A percentile compares a stretch with the other conserved stretches of the same genome.
These are phyloP conservation scores for Epinephelus malabaricus DNA, from an alignment of 2,797 vertebrate genomes.

Conservation along the genomic window DNA sequence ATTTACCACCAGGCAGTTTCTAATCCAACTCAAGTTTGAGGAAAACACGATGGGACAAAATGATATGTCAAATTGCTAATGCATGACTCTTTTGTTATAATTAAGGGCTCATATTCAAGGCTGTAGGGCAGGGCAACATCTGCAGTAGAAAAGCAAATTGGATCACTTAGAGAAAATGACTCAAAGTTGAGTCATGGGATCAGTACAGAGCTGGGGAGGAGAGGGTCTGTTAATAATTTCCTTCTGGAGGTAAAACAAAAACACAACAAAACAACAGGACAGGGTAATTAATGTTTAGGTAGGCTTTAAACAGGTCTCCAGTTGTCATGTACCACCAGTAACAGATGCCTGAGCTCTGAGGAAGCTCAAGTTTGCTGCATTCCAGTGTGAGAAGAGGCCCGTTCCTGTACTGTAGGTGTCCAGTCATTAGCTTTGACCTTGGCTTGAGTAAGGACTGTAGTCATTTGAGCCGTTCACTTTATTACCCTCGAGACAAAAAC, in stretches of 20 bases:
- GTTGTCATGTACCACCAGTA: slow-evolving; percentile 63
- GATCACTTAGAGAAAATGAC: slow-evolving; percentile 69
- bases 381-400: slow-evolving; percentile 51
- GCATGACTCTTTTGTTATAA: slow-evolving; percentile 22
- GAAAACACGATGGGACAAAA: slow-evolving; percentile 37
- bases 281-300: slow-evolving; percentile 78
- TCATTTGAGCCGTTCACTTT: slow-evolving; percentile 53
- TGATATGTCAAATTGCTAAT: slow-evolving; percentile 7
- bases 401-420: slow-evolving; percentile 45
- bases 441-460: slow-evolving; percentile 24
- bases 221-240: slow-evolving; percentile 81
- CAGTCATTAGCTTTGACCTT: slow-evolving; percentile 65
- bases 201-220: slow-evolving; percentile 28
- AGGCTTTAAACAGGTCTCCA: slow-evolving; percentile 72
- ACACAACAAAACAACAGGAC: slow-evolving; percentile 79
- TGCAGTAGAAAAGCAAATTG: slow-evolving; percentile 58
- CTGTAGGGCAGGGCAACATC: slow-evolving; percentile 52
- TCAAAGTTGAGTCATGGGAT: slow-evolving; percentile 64
- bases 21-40: slow-evolving; percentile 29
- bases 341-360: slow-evolving; percentile 52
- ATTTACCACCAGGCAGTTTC: slow-evolving; percentile 30
- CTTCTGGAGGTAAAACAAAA: slow-evolving; percentile 75
- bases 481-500: slow-evolving; percentile 67
- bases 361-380: slow-evolving; percentile 56
- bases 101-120: slow-evolving; percentile 33